phyloP scores from a whole-genome alignment of 2,113 vertebrate species.

The Caranx ignobilis region DNA sequence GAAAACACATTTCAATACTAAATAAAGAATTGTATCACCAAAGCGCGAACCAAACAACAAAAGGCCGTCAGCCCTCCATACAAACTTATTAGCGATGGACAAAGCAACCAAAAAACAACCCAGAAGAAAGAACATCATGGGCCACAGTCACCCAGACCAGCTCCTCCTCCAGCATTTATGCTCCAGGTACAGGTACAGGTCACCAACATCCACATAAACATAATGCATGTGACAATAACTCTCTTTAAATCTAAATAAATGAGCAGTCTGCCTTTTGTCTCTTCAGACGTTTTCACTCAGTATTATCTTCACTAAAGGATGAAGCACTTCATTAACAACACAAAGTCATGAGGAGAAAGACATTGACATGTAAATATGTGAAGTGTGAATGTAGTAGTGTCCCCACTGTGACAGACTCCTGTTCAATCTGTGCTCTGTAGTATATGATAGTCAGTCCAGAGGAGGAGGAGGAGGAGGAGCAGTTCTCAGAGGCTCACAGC shows the following conservation, averaged over 20 bases:
- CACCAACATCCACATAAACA: no score
- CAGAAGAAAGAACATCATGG: no score
- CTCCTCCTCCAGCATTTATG: no score
- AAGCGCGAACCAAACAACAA: no score
- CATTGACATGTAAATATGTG: not conserved
- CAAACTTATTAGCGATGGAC: no score
- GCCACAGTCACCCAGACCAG: no score
- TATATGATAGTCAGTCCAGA: not conserved
- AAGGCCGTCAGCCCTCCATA: no score
- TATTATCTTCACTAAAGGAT: not conserved
- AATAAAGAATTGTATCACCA: no score
- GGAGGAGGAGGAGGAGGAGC: not conserved
- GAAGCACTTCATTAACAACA: not conserved
- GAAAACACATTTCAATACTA: no score
- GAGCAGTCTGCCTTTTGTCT: not conserved
- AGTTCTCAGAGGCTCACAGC: not conserved
- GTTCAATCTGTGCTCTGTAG: not conserved
- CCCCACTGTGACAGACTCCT: not conserved
- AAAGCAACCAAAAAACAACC: no score
- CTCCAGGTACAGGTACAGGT: no score
- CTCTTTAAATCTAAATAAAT: not conserved
- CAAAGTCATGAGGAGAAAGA: not conserved
- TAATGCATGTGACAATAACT: no score
- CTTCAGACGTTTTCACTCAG: not conserved
- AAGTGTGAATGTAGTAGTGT: not conserved